Conservation (phyloP, 2,113 vertebrate species). For the Eonycteris spelaea region DNA sequence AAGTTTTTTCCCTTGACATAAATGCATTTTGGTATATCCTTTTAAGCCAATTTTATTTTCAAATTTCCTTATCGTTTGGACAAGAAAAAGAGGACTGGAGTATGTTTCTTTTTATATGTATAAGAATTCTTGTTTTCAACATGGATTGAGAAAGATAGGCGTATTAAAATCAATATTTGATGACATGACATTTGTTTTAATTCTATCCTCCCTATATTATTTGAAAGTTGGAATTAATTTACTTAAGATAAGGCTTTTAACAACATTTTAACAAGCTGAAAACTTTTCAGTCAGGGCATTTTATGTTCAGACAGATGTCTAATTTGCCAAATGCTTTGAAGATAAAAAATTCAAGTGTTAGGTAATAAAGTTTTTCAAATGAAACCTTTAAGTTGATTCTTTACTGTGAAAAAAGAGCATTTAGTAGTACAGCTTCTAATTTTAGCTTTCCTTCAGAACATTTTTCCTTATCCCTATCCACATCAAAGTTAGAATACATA, state of each 20-base stretch:
- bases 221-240: constrained; percentile 16
- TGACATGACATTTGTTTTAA: constrained; percentile 14
- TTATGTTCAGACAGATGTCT: neutral
- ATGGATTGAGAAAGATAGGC: constrained; percentile 1
- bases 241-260: neutral
- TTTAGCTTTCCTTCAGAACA: constrained; percentile 39
- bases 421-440: constrained; percentile 26
- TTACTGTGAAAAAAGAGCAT: neutral
- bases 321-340: constrained; percentile 39
- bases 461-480: neutral
- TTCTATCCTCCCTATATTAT: neutral
- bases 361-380: neutral
- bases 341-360: constrained; percentile 23
- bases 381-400: constrained; percentile 1
- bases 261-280: neutral
- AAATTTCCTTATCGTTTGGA: neutral
- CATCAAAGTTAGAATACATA: neutral
- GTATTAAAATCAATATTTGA: constrained; percentile 19
- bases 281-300: neutral
- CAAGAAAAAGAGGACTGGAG: neutral
- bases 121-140: neutral
- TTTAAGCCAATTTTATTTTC: neutral
- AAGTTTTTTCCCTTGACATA: neutral
- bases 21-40: neutral
- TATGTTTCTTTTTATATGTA: neutral